These are phyloP conservation scores for Pseudochaenichthys georgianus DNA, from an alignment of 2,797 vertebrate species.

Conservation along the genomic window DNA sequence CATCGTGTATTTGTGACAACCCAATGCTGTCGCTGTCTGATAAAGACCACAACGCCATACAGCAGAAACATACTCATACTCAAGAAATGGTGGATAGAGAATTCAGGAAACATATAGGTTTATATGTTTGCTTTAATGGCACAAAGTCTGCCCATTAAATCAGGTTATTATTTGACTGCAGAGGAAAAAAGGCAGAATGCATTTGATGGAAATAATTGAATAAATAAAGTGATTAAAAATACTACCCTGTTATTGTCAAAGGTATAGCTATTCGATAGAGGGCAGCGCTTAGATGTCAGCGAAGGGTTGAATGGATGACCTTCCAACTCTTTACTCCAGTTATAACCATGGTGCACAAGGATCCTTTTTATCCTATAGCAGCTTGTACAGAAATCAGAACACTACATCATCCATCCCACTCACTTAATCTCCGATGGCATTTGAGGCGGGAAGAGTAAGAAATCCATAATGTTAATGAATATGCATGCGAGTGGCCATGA, in stretches of 20 bases:
- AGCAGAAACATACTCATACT: constrained; percentile 4
- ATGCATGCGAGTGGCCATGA: constrained; percentile 54
- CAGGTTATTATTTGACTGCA: constrained; percentile 5
- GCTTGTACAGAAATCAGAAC: constrained; percentile 44
- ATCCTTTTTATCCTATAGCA: constrained; percentile 15
- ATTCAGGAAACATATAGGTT: constrained; percentile 6
- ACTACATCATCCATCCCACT: constrained; percentile 16
- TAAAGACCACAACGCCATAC: constrained; percentile 49
- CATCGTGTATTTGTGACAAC: constrained; percentile 65
- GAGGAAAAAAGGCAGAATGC: neutral
- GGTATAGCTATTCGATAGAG: neutral
- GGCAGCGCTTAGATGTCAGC: constrained; percentile 28
- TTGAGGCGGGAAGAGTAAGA: constrained; percentile 36
- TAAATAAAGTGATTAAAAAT: neutral
- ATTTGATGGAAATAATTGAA: neutral
- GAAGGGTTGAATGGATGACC: constrained; percentile 26
- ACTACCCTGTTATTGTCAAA: neutral
- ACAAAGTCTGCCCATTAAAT: neutral
- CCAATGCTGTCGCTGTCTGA: constrained; percentile 42
- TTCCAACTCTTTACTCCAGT: constrained; percentile 36
- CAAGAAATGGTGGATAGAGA: constrained; percentile 7
- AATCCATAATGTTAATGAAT: constrained; percentile 62
- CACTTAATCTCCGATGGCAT: constrained; percentile 48
- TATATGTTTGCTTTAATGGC: neutral
- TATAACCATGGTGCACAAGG: neutral